Percentiles rank a stretch among this genome's conserved stretches.
These are phyloP conservation scores for Scaptomyza tumidula DNA, from an alignment of 2,888 invertebrate genomes.

Conservation along the genomic window DNA sequence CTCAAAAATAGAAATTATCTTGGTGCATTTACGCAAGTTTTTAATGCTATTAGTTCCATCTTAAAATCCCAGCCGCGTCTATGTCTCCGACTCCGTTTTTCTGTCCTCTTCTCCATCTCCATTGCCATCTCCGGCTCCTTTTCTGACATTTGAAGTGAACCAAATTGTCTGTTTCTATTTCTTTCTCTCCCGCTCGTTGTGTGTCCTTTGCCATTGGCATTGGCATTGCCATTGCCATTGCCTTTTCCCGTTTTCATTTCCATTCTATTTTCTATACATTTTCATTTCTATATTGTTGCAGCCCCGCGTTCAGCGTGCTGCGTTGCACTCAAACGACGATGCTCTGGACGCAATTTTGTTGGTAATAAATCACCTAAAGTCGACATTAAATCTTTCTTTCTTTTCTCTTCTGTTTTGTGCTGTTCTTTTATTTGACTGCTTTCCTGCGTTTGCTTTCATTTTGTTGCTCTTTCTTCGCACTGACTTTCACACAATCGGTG, in stretches of 20 bases:
- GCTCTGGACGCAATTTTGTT: constrained; percentile 82
- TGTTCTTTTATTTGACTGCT: constrained; percentile 36
- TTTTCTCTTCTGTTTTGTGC: constrained; percentile 43
- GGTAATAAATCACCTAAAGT: constrained; percentile 84
- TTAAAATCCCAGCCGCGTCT: constrained; percentile 63
- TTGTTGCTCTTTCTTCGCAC: constrained; percentile 58
- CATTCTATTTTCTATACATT: constrained; percentile 70
- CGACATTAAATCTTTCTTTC: constrained; percentile 83
- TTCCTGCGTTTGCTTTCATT: constrained; percentile 52
- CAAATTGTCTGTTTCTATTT: constrained; percentile 73
- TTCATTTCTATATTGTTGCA: constrained; percentile 64
- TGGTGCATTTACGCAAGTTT: constrained; percentile 78
- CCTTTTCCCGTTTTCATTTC: constrained; percentile 32
- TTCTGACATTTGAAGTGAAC: constrained; percentile 75
- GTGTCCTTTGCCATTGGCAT: constrained; percentile 65
- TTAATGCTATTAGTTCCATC: constrained; percentile 81
- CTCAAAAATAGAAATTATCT: constrained; percentile 81
- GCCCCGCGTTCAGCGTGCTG: constrained; percentile 42
- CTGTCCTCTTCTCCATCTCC: constrained; percentile 25
- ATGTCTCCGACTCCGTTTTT: constrained; percentile 15
- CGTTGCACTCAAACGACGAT: constrained; percentile 67
- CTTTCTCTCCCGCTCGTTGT: constrained; percentile 53
- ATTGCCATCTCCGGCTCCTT: constrained; percentile 36
- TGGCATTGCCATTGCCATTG: constrained; percentile 50
- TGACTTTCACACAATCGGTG: constrained; percentile 77